Evolutionary conservation across 2,888 invertebrate species (phyloP).

Genomic region (Mellilla xanthometata): DNA sequence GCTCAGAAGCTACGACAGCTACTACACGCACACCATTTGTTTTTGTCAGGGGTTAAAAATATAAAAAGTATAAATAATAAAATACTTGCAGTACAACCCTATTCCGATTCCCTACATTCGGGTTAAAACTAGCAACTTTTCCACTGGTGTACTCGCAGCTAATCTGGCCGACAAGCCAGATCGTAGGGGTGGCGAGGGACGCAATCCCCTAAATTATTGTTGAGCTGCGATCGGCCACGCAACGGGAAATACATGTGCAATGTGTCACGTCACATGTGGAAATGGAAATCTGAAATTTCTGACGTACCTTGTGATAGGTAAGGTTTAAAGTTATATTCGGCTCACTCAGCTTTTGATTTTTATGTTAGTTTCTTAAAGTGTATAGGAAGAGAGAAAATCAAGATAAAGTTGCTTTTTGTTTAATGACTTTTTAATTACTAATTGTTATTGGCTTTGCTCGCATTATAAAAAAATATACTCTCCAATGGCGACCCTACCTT

Average conservation of each 20-base stretch:
- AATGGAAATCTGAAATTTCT: constrained; percentile 17
- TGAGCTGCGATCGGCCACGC: constrained; percentile 16
- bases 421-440: too few relatives aligned
- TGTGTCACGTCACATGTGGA: constrained; percentile 15
- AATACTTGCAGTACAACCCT: too few relatives aligned
- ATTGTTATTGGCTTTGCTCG: too few relatives aligned
- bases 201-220: constrained; percentile 25
- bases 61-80: too few relatives aligned
- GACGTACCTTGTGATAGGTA: constrained; percentile 1
- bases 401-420: too few relatives aligned
- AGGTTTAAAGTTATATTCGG: background rate
- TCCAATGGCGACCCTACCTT: too few relatives aligned
- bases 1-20: too few relatives aligned
- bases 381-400: too few relatives aligned
- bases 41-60: too few relatives aligned
- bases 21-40: too few relatives aligned
- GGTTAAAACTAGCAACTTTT: constrained; percentile 1
- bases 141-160: constrained; percentile 1
- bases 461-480: too few relatives aligned
- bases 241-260: constrained; percentile 19
- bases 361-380: too few relatives aligned
- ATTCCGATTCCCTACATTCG: background rate
- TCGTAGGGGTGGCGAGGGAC: constrained; percentile 18
- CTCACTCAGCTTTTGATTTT: background rate
- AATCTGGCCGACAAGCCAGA: constrained; percentile 15